Evolutionary conservation across 2,888 invertebrate species (phyloP).

Genomic region (Stomorhina lunata): DNA sequence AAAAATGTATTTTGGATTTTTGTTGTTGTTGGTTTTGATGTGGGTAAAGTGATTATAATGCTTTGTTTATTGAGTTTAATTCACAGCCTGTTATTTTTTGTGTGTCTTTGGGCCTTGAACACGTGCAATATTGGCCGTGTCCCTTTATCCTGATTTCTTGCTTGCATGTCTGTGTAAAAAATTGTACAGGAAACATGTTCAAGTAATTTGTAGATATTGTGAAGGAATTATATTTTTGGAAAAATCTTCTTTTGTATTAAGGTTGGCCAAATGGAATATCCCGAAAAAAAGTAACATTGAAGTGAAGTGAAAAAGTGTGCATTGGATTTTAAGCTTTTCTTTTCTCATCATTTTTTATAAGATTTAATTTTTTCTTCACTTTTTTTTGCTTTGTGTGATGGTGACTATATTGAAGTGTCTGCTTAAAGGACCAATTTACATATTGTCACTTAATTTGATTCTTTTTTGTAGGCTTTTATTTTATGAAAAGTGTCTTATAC

Average conservation of each 20-base stretch:
- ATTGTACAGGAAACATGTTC: constrained; percentile 44
- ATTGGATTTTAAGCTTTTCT: constrained; percentile 56
- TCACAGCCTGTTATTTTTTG: constrained; percentile 50
- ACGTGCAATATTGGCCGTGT: constrained; percentile 66
- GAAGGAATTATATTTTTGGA: constrained; percentile 57
- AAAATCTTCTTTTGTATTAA: constrained; percentile 54
- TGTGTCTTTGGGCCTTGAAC: constrained; percentile 49
- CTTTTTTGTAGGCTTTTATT: constrained; percentile 28
- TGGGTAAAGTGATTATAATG: constrained; percentile 67
- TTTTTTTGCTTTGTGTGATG: neutral
- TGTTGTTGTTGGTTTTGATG: constrained; percentile 55
- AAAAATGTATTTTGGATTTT: constrained; percentile 34
- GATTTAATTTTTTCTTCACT: constrained; percentile 16
- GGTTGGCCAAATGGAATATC: constrained; percentile 12
- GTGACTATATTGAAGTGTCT: constrained; percentile 24
- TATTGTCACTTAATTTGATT: constrained; percentile 49
- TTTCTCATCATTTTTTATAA: neutral
- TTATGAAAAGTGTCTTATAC: constrained; percentile 28
- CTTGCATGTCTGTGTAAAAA: neutral
- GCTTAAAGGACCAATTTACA: constrained; percentile 57
- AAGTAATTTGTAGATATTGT: constrained; percentile 62
- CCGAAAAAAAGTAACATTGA: neutral
- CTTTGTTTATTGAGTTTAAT: constrained; percentile 62
- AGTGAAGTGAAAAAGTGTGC: constrained; percentile 45
- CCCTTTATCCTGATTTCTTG: constrained; percentile 21